Percentiles rank a stretch among this genome's conserved stretches.
phyloP scores from a whole-genome alignment of 2,888 invertebrate genomes.

The Hyles lineata region DNA sequence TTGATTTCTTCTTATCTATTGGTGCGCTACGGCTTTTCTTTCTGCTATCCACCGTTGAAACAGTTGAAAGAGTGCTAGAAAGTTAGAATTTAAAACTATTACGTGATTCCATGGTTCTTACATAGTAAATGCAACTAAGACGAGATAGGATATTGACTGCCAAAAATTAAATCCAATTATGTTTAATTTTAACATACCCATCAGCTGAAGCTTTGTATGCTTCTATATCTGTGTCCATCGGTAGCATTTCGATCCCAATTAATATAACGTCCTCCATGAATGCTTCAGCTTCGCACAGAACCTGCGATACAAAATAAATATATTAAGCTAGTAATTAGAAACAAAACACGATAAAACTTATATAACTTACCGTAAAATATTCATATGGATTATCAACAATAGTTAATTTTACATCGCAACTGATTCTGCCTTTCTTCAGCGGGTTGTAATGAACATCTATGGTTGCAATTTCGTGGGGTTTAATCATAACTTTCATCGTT shows the following conservation, averaged over 20 bases:
- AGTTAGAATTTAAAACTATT: not conserved
- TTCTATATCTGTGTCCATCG: conserved; percentile 73
- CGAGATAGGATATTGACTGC: not conserved
- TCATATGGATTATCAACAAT: conserved; percentile 76
- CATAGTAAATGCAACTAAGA: not conserved
- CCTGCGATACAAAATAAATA: conserved; percentile 47
- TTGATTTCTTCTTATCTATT: conserved; percentile 56
- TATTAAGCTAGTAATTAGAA: not conserved
- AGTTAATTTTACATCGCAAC: conserved; percentile 66
- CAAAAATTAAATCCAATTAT: not conserved
- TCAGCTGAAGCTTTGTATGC: conserved; percentile 54
- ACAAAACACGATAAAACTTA: not conserved
- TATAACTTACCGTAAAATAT: conserved; percentile 63
- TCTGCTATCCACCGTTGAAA: conserved; percentile 61
- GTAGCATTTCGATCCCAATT: conserved; percentile 73
- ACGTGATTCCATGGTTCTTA: not conserved
- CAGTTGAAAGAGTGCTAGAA: conserved; percentile 53
- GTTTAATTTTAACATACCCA: conserved; percentile 46
- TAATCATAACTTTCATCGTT: conserved; percentile 53
- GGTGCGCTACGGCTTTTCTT: conserved; percentile 62
- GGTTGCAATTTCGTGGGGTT: conserved; percentile 59
- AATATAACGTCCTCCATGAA: conserved; percentile 79
- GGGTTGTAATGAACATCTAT: conserved; percentile 68
- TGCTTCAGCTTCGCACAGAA: conserved; percentile 75
- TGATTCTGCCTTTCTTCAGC: conserved; percentile 63